Conservation (phyloP, 2,113 vertebrate species). For the Hydrochoerus hydrochaeris region DNA sequence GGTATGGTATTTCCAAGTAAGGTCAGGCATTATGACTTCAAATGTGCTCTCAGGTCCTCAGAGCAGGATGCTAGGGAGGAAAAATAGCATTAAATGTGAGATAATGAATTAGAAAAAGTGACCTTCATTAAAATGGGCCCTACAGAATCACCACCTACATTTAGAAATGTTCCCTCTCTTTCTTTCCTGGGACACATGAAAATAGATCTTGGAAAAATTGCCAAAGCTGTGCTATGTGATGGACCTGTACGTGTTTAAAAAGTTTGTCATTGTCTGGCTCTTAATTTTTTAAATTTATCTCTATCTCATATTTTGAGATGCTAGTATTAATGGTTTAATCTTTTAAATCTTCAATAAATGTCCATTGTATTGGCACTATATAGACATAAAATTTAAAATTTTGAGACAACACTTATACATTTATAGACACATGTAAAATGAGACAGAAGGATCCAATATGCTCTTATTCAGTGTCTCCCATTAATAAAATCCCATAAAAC, state of each 20-base stretch:
- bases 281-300: neutral
- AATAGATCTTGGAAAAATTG: neutral
- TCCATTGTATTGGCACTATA: neutral
- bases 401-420: neutral
- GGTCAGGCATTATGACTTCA: neutral
- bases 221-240: neutral
- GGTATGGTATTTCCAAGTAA: slow-evolving; percentile 24
- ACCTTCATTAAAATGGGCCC: neutral
- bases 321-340: neutral
- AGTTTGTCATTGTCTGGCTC: neutral
- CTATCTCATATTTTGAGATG: neutral
- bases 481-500: neutral
- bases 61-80: neutral
- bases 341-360: neutral
- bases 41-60: neutral
- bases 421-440: neutral
- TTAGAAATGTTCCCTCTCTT: neutral
- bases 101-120: neutral
- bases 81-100: slow-evolving; percentile 8
- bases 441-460: neutral
- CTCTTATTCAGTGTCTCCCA: neutral
- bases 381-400: neutral
- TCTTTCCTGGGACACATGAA: neutral
- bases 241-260: neutral
- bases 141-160: neutral